Conservation (phyloP, 2,888 invertebrate genomes). For the Cepaea hortensis region DNA sequence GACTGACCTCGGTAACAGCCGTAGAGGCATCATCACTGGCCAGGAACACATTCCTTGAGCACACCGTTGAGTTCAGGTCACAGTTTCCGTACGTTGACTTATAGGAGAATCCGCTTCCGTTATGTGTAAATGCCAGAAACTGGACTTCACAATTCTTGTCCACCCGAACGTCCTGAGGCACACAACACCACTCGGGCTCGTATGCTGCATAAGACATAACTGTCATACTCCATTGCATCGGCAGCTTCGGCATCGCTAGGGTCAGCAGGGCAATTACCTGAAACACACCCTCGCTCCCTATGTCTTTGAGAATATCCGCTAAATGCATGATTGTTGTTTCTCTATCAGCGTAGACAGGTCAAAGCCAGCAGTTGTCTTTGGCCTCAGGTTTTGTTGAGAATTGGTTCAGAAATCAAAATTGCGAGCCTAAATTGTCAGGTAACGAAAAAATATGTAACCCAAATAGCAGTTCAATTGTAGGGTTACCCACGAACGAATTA, state of each 20-base stretch:
- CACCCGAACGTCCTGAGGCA: conserved; percentile 2
- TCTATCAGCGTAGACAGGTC: neutral
- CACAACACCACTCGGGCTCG: conserved; percentile 38
- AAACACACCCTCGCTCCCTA: conserved; percentile 21
- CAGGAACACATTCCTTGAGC: neutral
- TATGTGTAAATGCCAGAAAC: neutral
- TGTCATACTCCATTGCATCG: conserved; percentile 41
- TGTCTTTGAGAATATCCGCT: conserved; percentile 25
- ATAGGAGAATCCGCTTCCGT: neutral
- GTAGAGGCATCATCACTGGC: conserved; percentile 14
- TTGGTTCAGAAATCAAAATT: too few species aligned
- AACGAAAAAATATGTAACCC: too few species aligned
- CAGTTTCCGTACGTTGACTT: neutral
- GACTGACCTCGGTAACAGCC: conserved; percentile 26
- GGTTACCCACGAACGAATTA: too few species aligned
- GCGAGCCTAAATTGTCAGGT: too few species aligned
- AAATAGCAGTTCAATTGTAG: too few species aligned
- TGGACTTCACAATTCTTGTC: neutral
- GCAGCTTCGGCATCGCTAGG: conserved; percentile 34
- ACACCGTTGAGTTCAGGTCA: conserved; percentile 3
- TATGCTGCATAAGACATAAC: conserved; percentile 32
- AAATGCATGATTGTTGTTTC: conserved; percentile 21
- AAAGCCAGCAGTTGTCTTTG: neutral
- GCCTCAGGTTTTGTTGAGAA: too few species aligned
- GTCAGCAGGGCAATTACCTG: conserved; percentile 9